These are phyloP conservation scores for Calcarius ornatus DNA, from an alignment of 2,113 vertebrate species.

Conservation along the genomic window DNA sequence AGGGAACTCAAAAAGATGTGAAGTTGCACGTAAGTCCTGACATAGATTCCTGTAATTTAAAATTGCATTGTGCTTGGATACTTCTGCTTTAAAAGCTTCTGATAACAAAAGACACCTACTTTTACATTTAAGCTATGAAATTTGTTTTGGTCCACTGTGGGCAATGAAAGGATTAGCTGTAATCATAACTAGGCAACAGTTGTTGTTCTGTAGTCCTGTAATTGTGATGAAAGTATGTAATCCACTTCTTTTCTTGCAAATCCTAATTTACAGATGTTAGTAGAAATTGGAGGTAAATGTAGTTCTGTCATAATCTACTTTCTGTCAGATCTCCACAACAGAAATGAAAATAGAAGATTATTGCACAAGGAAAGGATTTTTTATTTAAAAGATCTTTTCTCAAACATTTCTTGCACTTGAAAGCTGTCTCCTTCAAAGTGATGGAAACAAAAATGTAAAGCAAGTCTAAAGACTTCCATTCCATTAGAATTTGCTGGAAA, in stretches of 20 bases:
- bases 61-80: not conserved
- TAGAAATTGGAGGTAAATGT: constrained; percentile 17
- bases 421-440: not conserved
- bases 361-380: constrained; percentile 14
- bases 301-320: constrained; percentile 47
- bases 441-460: not conserved
- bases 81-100: not conserved
- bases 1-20: not conserved
- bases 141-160: not conserved
- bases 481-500: not conserved
- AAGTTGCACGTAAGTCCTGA: not conserved
- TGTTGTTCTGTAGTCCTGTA: constrained; percentile 34
- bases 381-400: not conserved
- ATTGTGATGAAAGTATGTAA: constrained; percentile 60
- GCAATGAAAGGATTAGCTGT: constrained; percentile 37
- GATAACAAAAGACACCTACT: not conserved
- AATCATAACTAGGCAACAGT: constrained; percentile 41
- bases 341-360: constrained; percentile 58
- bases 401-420: constrained; percentile 10
- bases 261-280: constrained; percentile 63
- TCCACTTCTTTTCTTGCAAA: constrained; percentile 56
- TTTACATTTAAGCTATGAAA: not conserved
- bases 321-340: constrained; percentile 1
- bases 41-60: not conserved
- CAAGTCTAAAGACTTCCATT: not conserved